Base-by-base conservation (phyloP, 2,113 vertebrate species). In the Apteryx mantelli region DNA sequence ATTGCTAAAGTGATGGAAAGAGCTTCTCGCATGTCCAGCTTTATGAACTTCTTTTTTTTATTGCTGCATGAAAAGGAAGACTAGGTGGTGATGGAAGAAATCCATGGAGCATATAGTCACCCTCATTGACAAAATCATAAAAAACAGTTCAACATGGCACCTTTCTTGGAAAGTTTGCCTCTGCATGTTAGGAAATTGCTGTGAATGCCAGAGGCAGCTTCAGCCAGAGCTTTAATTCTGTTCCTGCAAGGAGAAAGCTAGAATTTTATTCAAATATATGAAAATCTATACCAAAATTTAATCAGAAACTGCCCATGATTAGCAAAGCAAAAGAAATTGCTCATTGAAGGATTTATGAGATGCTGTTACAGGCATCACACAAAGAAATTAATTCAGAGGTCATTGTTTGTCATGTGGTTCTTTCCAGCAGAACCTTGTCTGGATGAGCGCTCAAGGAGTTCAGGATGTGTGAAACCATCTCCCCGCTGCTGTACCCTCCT, bases 1-100 rank as follows among this genome's bases (percentile, higher is more conserved):
- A 94, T 97, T 88, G 76, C 64, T 85, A 89, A 92, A 91, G 36
- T 84, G 93, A 96, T 88, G 97, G 93, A 50, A 80, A 75, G 95
- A 94, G 58, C 80, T 87, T 46, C 80, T 81, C 3, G 4, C 24
- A 4, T 65, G 91, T 86, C 56, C 80, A 77, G 63, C 38, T 80
- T 94, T 87, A 32, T 1, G 3, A 89, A 91, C 40, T 69, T 82
- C 42, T 52, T 5, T 8, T 63, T 93, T 89, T 87, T 79, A 68
- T 60, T 82, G 58, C 69, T 88, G 32, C 42, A 22, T 82, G 73
- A 73, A 65, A 84, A 64, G 73, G 52, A 70, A 36, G 15, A 40
- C 46, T 81, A 5, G 55, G 21, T 82, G 61, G 32, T n/a, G 82
- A 5, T 70, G 53, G 68, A 89, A 53, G 32, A 91, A 78, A 91